These are phyloP conservation scores for Agapornis roseicollis DNA, from an alignment of 2,113 vertebrate species.

Conservation along the genomic window DNA sequence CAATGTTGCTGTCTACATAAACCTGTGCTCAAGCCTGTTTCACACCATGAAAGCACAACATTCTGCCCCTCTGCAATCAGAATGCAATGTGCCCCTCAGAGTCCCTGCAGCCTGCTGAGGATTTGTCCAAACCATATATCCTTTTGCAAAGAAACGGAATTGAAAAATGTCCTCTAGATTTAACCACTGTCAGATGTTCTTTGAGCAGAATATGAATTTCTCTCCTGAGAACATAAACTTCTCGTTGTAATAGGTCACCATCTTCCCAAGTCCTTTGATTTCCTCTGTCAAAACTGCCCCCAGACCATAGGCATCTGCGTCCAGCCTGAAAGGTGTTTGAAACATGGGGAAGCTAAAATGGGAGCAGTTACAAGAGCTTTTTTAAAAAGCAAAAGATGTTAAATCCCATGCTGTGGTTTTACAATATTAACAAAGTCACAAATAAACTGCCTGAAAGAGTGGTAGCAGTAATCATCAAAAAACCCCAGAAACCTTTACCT, in stretches of 20 bases:
- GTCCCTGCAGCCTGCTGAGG: neutral
- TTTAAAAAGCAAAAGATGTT: neutral
- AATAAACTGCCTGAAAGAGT: neutral
- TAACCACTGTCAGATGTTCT: slow-evolving; percentile 18
- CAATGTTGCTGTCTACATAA: rapidly evolving
- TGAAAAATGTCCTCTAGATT: neutral
- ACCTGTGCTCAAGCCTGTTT: neutral
- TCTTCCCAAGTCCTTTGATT: slow-evolving; percentile 5
- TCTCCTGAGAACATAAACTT: neutral
- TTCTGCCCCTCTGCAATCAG: neutral
- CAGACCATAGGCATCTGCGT: neutral
- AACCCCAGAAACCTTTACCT: neutral
- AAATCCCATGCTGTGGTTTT: neutral
- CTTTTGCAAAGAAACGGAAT: neutral
- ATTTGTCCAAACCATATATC: neutral
- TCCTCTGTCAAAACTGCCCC: neutral
- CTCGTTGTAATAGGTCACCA: neutral
- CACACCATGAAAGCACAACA: rapidly evolving
- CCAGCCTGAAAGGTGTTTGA: slow-evolving; percentile 30
- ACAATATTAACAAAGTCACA: slow-evolving; percentile 10
- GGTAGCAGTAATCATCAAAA: neutral
- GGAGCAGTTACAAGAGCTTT: neutral
- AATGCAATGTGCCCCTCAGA: neutral
- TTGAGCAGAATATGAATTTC: neutral
- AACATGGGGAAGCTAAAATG: neutral